Evolutionary conservation across 2,888 invertebrate genomes (phyloP), one percentile per base, ranked within the genome.

Genomic region (Pilophorus perplexus): DNA sequence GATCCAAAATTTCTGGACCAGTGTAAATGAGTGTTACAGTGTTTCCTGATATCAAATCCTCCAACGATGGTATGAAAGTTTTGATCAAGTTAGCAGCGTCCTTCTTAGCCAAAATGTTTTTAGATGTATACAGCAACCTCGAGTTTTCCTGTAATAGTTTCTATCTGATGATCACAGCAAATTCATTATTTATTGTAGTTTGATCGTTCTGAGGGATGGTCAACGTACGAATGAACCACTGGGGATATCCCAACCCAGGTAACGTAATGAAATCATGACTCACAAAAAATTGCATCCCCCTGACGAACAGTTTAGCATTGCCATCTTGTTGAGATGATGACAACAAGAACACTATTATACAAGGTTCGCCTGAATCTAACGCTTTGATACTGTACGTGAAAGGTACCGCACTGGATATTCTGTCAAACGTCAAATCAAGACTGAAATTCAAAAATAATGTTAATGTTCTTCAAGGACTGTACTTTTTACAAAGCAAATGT

Each of bases 261-360:
- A n/a, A n/a, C n/a, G n/a, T n/a, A n/a, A n/a, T n/a, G n/a, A n/a
- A n/a, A n/a, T n/a, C n/a, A n/a, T n/a, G 6, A 55, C 55, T 55
- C 16, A 55, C 55, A 37, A 55, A 55, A 16, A 55, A 55, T 6
- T 55, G 33, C 55, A 55, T 55, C 22, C 55, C 55, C 16, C 55
- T 18, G 14, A 55, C 55, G n/a, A 55, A 18, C 2, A 55, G 55
- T 38, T 55, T 37, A 2, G 55, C 28, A n/a, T 37, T 38, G 20
- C 38, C 55, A 5, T 55, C 23, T 18, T 55, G 55, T 14, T 33
- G 18, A 12, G 37, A 18, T 8, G 55, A 55, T 8, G 37, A 23
- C n/a, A 55, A 55, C 2, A 55, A 12, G 38, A 55, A 55, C 20
- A 55, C 20, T 8, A 55, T 10, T 6, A 18, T 14, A 14, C 55